Conservation (phyloP, 2,113 vertebrate species). For the Blennius ocellaris region DNA sequence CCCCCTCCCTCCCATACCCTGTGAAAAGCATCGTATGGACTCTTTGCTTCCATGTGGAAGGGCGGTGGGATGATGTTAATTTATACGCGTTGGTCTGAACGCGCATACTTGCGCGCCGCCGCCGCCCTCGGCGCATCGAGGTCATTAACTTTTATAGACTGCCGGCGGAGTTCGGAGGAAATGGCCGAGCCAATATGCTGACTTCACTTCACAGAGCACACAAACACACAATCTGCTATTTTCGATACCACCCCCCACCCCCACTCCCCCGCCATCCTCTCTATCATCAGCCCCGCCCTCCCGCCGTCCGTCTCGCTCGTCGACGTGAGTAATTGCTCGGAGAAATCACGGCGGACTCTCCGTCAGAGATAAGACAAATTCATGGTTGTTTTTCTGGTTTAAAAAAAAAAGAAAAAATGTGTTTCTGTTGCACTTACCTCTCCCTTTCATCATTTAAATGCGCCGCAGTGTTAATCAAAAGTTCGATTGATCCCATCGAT, state of each 20-base stretch:
- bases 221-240: conserved; percentile 2
- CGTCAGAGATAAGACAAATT: conserved; percentile 41
- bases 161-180: conserved; percentile 48
- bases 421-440: conserved; percentile 31
- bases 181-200: conserved; percentile 65
- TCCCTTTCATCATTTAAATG: conserved; percentile 60
- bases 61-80: conserved; percentile 7
- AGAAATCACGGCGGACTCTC: conserved; percentile 25
- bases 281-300: neutral
- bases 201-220: conserved; percentile 43
- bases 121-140: conserved; percentile 20
- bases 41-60: conserved; percentile 2
- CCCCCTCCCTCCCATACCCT: too few relatives aligned
- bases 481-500: conserved; percentile 60
- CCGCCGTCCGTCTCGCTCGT: conserved; percentile 6
- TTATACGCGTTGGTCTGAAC: conserved; percentile 11
- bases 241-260: too few relatives aligned
- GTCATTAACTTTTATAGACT: conserved; percentile 73
- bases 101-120: neutral
- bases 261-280: neutral
- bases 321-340: conserved; percentile 38
- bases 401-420: neutral
- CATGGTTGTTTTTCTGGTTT: conserved; percentile 32
- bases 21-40: conserved; percentile 21
- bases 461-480: conserved; percentile 62